Percentiles rank a stretch among this genome's conserved stretches.
Conservation (phyloP, 2,888 invertebrate species). For the Neria commutata region DNA sequence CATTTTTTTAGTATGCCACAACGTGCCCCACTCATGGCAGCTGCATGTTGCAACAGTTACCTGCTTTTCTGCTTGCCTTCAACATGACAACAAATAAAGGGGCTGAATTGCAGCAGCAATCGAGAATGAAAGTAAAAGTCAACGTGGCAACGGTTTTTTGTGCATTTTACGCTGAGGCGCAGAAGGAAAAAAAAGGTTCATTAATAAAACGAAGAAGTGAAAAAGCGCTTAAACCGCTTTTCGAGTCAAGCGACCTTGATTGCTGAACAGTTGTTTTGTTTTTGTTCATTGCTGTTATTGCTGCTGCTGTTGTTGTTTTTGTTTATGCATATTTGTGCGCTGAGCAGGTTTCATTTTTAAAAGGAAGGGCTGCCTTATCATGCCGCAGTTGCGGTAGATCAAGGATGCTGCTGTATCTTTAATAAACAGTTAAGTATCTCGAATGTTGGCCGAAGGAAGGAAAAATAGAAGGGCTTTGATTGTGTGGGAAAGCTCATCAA, state of each 20-base stretch:
- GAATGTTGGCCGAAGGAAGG: too few relatives aligned
- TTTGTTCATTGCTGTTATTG: not conserved
- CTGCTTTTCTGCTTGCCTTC: not conserved
- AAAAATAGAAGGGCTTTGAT: too few relatives aligned
- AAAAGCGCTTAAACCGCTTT: not conserved
- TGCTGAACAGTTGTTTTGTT: not conserved
- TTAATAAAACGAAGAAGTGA: not conserved
- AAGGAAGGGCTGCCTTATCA: too few relatives aligned
- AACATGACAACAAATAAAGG: too few relatives aligned
- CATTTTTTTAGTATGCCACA: too few relatives aligned
- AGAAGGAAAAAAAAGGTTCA: not conserved
- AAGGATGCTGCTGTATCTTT: not conserved
- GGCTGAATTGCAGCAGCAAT: too few relatives aligned
- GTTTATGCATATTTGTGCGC: too few relatives aligned
- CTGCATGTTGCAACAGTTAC: too few relatives aligned
- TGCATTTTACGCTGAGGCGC: not conserved
- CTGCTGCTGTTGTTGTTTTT: not conserved
- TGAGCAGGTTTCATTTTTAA: not conserved
- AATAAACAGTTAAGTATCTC: not conserved
- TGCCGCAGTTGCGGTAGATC: slow-evolving; percentile 9
- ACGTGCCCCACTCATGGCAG: too few relatives aligned
- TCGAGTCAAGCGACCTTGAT: not conserved
- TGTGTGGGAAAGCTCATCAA: too few relatives aligned
- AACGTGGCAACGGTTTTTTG: too few relatives aligned
- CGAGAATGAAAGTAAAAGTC: slow-evolving; percentile 15